These are phyloP conservation scores for Girardia tigrina DNA, from an alignment of 2,888 invertebrate species.

Conservation along the genomic window DNA sequence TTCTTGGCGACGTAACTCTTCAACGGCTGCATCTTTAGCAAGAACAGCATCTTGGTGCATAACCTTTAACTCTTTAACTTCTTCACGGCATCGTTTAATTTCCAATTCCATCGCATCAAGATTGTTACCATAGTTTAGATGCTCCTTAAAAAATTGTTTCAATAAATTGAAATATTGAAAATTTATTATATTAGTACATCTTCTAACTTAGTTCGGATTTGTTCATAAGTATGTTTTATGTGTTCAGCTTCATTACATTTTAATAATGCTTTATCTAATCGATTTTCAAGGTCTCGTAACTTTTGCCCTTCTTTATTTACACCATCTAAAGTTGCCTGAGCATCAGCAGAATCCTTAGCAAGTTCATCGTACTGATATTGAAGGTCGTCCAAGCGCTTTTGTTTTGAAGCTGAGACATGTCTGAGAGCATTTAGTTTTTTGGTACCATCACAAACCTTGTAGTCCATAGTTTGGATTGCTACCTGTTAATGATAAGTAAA, in stretches of 20 bases:
- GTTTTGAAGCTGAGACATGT: slow-evolving; percentile 44
- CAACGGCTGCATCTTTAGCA: slow-evolving; percentile 42
- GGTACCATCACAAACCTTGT: slow-evolving; percentile 48
- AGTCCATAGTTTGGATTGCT: slow-evolving; percentile 43
- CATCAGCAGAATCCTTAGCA: slow-evolving; percentile 46
- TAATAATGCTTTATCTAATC: slow-evolving; percentile 45
- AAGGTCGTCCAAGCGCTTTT: slow-evolving; percentile 45
- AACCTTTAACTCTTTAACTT: slow-evolving; percentile 36
- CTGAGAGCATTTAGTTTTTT: slow-evolving; percentile 46
- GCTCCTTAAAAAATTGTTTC: slow-evolving; percentile 41
- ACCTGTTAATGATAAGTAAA: slow-evolving; percentile 9
- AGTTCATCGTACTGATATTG: slow-evolving; percentile 46
- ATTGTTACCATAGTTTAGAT: slow-evolving; percentile 45
- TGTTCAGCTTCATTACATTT: slow-evolving; percentile 50
- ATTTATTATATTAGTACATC: slow-evolving; percentile 31
- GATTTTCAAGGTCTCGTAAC: slow-evolving; percentile 39
- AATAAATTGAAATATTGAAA: neutral
- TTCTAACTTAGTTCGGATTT: slow-evolving; percentile 47
- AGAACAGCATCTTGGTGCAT: slow-evolving; percentile 37
- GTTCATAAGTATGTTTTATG: slow-evolving; percentile 47
- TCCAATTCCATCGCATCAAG: slow-evolving; percentile 47
- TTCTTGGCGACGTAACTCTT: slow-evolving; percentile 45
- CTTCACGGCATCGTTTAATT: slow-evolving; percentile 39
- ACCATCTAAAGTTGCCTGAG: slow-evolving; percentile 46
- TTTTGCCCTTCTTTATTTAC: slow-evolving; percentile 44